Conservation (phyloP, 1,140 invertebrate genomes). For the Pogonus chalceus region DNA sequence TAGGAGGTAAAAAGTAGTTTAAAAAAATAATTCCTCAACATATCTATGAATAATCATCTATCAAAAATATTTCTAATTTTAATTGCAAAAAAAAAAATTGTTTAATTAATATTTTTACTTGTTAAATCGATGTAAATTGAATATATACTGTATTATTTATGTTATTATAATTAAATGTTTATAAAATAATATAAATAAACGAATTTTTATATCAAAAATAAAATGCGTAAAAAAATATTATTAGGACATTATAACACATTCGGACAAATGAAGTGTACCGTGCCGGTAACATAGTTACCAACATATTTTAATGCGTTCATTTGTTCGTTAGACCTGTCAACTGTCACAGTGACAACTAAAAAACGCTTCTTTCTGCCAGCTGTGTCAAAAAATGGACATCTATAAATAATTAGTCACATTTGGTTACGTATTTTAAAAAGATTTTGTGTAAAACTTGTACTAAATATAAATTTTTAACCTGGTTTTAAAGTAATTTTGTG, state of each 20-base stretch:
- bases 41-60: too few relatives aligned
- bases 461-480: too few relatives aligned
- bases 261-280: too few relatives aligned
- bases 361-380: neutral
- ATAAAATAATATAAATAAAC: neutral
- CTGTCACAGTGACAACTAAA: neutral
- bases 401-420: neutral
- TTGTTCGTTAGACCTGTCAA: neutral
- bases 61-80: too few relatives aligned
- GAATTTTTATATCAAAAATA: too few relatives aligned
- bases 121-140: neutral
- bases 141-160: neutral
- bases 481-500: too few relatives aligned
- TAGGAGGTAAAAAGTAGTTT: neutral
- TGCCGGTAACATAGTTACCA: neutral
- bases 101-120: too few relatives aligned
- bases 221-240: too few relatives aligned
- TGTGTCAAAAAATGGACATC: neutral
- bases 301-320: neutral
- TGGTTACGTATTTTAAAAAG: neutral
- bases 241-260: too few relatives aligned
- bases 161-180: neutral
- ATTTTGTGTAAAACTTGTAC: too few relatives aligned
- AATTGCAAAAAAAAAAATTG: too few relatives aligned
- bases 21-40: neutral